Evolutionary conservation across 2,113 vertebrate species (phyloP).

Genomic region (Triplophysa rosa): DNA sequence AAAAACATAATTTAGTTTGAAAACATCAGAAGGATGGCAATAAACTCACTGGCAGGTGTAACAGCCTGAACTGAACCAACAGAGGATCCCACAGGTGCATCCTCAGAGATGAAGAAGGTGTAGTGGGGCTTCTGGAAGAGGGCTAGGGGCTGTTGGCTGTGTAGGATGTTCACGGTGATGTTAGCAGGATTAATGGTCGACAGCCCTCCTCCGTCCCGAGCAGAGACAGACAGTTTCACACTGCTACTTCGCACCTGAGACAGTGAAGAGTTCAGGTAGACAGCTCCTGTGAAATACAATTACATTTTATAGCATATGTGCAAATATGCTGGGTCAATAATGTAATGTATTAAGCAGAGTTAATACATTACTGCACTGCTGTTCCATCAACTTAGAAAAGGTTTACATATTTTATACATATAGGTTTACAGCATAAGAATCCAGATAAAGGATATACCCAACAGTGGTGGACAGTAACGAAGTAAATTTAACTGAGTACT

Average conservation of each 20-base stretch:
- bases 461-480: no score
- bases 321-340: background rate
- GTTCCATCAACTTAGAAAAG: no score
- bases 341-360: no score
- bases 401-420: no score
- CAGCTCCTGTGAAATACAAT: constrained; percentile 71
- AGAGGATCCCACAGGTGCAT: constrained; percentile 70
- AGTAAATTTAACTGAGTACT: no score
- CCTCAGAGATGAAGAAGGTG: constrained; percentile 80
- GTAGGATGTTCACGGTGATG: constrained; percentile 81
- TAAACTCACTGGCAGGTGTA: constrained; percentile 76
- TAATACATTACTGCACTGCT: background rate
- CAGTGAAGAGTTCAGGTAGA: constrained; percentile 81
- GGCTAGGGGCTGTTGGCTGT: constrained; percentile 72
- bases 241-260: constrained; percentile 71
- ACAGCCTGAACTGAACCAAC: constrained; percentile 81
- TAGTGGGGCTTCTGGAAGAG: constrained; percentile 84
- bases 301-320: background rate
- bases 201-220: constrained; percentile 80
- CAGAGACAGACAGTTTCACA: constrained; percentile 75
- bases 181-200: constrained; percentile 73
- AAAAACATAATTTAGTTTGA: background rate
- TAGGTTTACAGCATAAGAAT: no score
- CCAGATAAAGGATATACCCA: no score
- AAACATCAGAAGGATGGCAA: background rate